Percentiles rank a stretch among this genome's conserved stretches.
These are phyloP conservation scores for Apotomis betuletana DNA, from an alignment of 2,888 invertebrate genomes.

Conservation along the genomic window DNA sequence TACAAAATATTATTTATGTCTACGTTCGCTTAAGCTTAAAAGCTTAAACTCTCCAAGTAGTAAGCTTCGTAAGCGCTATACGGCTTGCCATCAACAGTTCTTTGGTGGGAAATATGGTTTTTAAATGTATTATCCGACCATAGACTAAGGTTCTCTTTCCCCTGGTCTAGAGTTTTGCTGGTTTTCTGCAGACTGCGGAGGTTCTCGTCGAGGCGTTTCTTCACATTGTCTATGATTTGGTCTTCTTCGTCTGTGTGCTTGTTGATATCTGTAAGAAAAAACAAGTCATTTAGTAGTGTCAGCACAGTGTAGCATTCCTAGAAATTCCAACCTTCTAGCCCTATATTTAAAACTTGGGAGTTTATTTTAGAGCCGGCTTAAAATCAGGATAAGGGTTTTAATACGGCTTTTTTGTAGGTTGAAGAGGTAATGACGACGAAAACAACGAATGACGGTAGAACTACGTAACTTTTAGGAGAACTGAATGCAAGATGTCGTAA, in stretches of 20 bases:
- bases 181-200: conserved; percentile 61
- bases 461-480: too few species aligned
- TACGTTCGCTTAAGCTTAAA: conserved; percentile 41
- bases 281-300: background rate
- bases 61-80: conserved; percentile 63
- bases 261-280: conserved; percentile 61
- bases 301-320: too few species aligned
- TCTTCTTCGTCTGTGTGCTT: conserved; percentile 58
- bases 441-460: too few species aligned
- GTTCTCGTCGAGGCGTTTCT: conserved; percentile 66
- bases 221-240: conserved; percentile 61
- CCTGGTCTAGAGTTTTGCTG: conserved; percentile 57
- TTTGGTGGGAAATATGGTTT: conserved; percentile 59
- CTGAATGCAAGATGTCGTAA: too few species aligned
- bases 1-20: too few species aligned
- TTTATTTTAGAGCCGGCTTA: too few species aligned
- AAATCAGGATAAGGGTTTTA: too few species aligned
- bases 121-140: conserved; percentile 63
- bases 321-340: too few species aligned
- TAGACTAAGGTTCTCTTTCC: conserved; percentile 60
- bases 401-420: too few species aligned
- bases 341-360: too few species aligned
- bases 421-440: too few species aligned
- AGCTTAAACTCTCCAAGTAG: conserved; percentile 56
- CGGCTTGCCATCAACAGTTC: conserved; percentile 61